phyloP scores from a whole-genome alignment of 2,888 invertebrate species.

The Cenopis cana region DNA sequence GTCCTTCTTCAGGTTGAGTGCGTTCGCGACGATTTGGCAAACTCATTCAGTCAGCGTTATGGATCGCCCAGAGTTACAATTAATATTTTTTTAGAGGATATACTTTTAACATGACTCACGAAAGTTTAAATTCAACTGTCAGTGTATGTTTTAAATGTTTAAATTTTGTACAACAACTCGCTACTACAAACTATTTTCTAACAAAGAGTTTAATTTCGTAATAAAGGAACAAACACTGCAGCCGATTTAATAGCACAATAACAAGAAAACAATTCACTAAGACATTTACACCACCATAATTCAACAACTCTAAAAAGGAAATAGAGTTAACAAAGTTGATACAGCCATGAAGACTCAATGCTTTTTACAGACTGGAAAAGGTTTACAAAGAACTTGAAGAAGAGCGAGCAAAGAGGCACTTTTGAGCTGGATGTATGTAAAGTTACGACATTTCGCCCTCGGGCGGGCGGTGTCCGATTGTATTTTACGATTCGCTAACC shows the following conservation, averaged over 20 bases:
- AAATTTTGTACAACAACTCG: too few relatives aligned
- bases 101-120: too few relatives aligned
- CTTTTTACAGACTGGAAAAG: slow-evolving; percentile 65
- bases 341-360: slow-evolving; percentile 60
- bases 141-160: too few relatives aligned
- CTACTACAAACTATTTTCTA: neutral
- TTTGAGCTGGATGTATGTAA: neutral
- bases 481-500: slow-evolving; percentile 74
- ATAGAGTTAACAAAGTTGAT: slow-evolving; percentile 52
- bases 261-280: slow-evolving; percentile 12
- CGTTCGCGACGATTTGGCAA: too few relatives aligned
- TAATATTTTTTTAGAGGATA: too few relatives aligned
- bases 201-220: neutral
- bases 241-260: slow-evolving; percentile 6
- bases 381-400: slow-evolving; percentile 63
- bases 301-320: slow-evolving; percentile 27
- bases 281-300: slow-evolving; percentile 15
- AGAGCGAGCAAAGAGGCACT: neutral
- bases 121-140: too few relatives aligned
- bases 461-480: slow-evolving; percentile 53
- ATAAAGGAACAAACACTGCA: neutral
- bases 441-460: slow-evolving; percentile 11
- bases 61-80: too few relatives aligned
- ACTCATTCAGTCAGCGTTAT: too few relatives aligned
- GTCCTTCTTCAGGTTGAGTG: too few relatives aligned